phyloP scores from a whole-genome alignment of 2,888 invertebrate species.

The Pristionchus arcanus region DNA sequence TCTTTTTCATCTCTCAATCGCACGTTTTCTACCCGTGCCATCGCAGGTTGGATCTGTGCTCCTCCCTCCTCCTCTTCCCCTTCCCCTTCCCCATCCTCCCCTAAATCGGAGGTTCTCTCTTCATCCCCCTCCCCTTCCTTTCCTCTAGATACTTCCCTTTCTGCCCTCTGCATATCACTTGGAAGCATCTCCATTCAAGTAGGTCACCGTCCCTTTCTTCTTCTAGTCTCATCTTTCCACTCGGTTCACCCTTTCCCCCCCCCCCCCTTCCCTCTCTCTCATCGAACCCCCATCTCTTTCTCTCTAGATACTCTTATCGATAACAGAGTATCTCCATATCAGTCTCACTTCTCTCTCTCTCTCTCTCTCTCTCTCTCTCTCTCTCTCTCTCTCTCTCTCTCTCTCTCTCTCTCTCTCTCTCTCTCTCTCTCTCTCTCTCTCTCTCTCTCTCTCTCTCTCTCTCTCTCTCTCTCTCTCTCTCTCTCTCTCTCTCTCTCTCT shows the following conservation, averaged over 20 bases:
- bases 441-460: too few species aligned
- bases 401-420: neutral
- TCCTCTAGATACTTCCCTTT: neutral
- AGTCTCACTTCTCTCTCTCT: slow-evolving; percentile 3
- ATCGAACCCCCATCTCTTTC: neutral
- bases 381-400: neutral
- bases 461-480: neutral
- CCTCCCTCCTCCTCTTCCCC: neutral
- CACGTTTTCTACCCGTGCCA: slow-evolving; percentile 36
- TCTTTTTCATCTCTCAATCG: slow-evolving; percentile 1
- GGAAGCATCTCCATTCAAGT: slow-evolving; percentile 26
- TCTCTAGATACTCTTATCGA: slow-evolving; percentile 42
- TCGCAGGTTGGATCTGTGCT: slow-evolving; percentile 6
- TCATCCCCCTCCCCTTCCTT: neutral
- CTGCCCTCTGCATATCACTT: slow-evolving; percentile 28
- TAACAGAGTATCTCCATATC: slow-evolving; percentile 20
- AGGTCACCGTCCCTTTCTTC: slow-evolving; percentile 52
- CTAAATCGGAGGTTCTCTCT: neutral
- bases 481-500: neutral
- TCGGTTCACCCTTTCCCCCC: neutral
- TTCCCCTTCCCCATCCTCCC: neutral
- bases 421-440: neutral
- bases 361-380: too few species aligned
- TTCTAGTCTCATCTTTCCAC: slow-evolving; percentile 38
- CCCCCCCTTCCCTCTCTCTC: neutral